Evolutionary conservation across 2,113 vertebrate genomes (phyloP), one percentile per base, ranked within the genome.

Genomic region (Seriola aureovittata): DNA sequence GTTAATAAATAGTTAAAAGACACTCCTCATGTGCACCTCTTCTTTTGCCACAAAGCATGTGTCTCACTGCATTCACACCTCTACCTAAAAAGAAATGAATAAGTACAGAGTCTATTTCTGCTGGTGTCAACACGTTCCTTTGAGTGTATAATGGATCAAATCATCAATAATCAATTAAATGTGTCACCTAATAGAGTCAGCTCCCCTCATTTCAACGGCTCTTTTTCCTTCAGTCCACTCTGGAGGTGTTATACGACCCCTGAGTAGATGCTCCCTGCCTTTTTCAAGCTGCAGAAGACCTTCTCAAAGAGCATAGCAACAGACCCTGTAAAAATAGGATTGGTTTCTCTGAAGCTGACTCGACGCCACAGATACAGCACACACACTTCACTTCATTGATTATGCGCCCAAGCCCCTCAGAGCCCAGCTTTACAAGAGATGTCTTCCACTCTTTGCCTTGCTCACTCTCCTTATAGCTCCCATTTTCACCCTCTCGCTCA

Each of bases 241-340:
- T 29, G 69, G 81, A 93, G 88, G 93, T 93, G 93, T 93, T 86
- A 92, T 75, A 32, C 54, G 72, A 91, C 78, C 85, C 86, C 84
- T 73, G 69, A 73, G 76, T 71, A 68, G 83, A 78, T 65, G 72
- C 79, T 77, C 48, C 32, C 69, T 21, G 73, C 78, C 84, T 82
- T 78, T 90, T 62, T 66, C 71, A 5, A 81, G 79, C 85, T 89
- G 89, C 64, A 75, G 87, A 85, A 93, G 87, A 83, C 86, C 85
- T 94, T 92, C 92, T 94, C 88, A 87, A 86, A 91, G 85, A 94
- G 95, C 94, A 93, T 95, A 95, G 95, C 94, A 95, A 96, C 95
- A 95, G 93, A 94, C 91, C 81, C 91, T 92, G 93, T 95, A 95
- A 95, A 96, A 95, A 95, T 95, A 95, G 95, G 94, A 91, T 88